Evolutionary conservation across 2,797 vertebrate genomes (phyloP), one percentile per base, ranked within the genome.

Genomic region (Esox masquinongy): DNA sequence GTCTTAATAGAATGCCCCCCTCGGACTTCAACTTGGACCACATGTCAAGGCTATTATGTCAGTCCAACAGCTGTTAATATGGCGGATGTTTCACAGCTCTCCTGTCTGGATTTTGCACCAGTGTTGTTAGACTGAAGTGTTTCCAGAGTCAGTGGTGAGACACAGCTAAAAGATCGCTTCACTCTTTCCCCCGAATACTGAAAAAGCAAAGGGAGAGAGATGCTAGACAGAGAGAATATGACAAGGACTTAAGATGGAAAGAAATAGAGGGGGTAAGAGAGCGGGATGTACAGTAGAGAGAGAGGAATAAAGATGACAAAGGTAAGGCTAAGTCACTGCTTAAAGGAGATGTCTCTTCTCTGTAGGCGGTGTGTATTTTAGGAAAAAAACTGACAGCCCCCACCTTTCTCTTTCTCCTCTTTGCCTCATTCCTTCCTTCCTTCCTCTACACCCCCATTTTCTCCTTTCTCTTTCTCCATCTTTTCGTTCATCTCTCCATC

Each of bases 401-500:
- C 51, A 1, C 4, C 19, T 0, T n/a, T 8, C 17, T 9, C 7
- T 19, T 53, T 6, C 51, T 1, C 2, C 50, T 4, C 7, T 0
- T 15, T n/a, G 2, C 7, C 51, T n/a, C 29, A 1, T 31, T 31
- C 29, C 29, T 31, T 31, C 29, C 29, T 31, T 31, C 29, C 29
- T 31, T 31, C 29, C 29, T 31, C 29, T 3, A 31, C 29, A 31
- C 29, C 39, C 36, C 9, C 39, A 43, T 7, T 19, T 17, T 51
- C 15, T 19, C 16, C 50, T 51, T 17, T 17, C 50, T 51, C 50
- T 17, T 87, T 90, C 87, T 78, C 50, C 17, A 5, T 61, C 80
- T 24, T 75, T 77, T 89, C 90, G 88, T 92, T 92, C 90, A 91
- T 92, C 88, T 90, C 87, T 78, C 50, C 17, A 5, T 61, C 80